Percentiles rank a stretch among this genome's conserved stretches.
These are phyloP conservation scores for Phortica magna DNA, from an alignment of 2,888 invertebrate species.

Conservation along the genomic window DNA sequence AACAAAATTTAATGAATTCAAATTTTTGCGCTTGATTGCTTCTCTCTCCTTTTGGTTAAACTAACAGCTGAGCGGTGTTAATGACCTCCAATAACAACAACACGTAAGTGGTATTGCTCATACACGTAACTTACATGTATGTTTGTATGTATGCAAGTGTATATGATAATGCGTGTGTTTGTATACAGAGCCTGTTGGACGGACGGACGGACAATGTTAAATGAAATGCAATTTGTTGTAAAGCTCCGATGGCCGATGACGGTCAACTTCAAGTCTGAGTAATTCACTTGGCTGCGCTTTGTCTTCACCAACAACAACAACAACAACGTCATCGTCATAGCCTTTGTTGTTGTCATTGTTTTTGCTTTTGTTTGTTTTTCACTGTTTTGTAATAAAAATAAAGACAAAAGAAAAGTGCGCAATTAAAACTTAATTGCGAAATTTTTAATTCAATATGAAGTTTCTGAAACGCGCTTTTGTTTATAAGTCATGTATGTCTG, in stretches of 20 bases:
- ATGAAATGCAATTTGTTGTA: background rate
- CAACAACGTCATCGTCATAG: too few species aligned
- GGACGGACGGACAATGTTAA: too few species aligned
- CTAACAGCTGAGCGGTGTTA: background rate
- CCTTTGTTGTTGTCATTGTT: too few species aligned
- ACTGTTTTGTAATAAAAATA: background rate
- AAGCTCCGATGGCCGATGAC: background rate
- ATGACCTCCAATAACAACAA: background rate
- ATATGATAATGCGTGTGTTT: too few species aligned
- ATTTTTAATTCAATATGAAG: background rate
- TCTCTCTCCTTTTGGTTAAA: background rate
- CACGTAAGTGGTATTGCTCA: too few species aligned
- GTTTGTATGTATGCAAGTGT: too few species aligned
- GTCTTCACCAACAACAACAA: background rate
- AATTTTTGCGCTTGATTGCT: background rate
- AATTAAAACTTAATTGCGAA: background rate
- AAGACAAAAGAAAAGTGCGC: background rate
- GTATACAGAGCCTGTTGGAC: too few species aligned
- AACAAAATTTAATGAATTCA: background rate
- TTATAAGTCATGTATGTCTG: too few species aligned
- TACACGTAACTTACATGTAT: too few species aligned
- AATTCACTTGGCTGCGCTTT: background rate
- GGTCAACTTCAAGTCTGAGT: background rate
- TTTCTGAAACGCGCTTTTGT: background rate
- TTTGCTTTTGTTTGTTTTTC: background rate